Evolutionary conservation across 2,797 vertebrate species (phyloP).

Genomic region (Thaleichthys pacificus): DNA sequence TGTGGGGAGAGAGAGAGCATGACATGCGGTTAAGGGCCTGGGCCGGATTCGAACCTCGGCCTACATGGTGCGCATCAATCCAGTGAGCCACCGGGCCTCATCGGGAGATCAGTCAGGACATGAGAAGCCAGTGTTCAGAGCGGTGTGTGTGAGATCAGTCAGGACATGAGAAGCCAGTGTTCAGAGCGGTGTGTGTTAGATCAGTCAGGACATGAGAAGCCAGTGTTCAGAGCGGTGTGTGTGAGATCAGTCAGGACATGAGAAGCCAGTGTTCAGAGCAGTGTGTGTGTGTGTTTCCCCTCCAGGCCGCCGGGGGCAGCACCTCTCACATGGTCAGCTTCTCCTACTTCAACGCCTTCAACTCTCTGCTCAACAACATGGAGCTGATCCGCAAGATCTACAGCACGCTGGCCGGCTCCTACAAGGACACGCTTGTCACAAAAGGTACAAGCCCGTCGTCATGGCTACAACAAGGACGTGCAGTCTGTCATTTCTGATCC

Average conservation of each 20-base stretch:
- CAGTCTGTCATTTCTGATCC: neutral
- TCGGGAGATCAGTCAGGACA: too few relatives aligned
- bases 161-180: too few relatives aligned
- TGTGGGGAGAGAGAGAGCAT: too few relatives aligned
- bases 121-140: too few relatives aligned
- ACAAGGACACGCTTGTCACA: conserved; percentile 89
- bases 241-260: too few relatives aligned
- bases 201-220: too few relatives aligned
- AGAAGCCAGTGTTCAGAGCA: too few relatives aligned
- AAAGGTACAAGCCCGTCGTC: conserved; percentile 79
- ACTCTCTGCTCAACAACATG: conserved; percentile 97
- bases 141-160: neutral
- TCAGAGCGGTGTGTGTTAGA: neutral
- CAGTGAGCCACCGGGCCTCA: too few relatives aligned
- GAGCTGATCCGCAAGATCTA: conserved; percentile 97
- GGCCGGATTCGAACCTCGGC: too few relatives aligned
- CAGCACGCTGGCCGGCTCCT: conserved; percentile 88
- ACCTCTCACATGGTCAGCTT: conserved; percentile 98
- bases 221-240: neutral
- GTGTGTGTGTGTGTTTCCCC: conserved; percentile 16
- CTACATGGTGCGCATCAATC: too few relatives aligned
- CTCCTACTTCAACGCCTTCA: conserved; percentile 99
- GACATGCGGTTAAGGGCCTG: too few relatives aligned
- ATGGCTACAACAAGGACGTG: neutral
- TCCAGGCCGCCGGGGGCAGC: conserved; percentile 89